Conservation (phyloP, 2,888 invertebrate species). For the Orchestes rusci region DNA sequence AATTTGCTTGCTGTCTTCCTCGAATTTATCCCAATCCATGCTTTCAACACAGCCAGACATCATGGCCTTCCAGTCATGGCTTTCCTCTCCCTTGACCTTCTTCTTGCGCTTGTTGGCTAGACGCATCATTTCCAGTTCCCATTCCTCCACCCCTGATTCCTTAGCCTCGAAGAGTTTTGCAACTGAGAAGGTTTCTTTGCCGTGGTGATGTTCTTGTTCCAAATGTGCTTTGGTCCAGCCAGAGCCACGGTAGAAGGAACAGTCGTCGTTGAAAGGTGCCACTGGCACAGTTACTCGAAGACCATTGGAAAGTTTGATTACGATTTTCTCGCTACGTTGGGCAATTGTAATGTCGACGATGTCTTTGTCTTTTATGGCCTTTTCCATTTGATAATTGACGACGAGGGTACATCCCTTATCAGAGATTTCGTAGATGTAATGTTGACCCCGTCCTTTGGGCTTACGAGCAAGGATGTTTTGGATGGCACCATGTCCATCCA, state of each 20-base stretch:
- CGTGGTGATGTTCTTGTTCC: conserved; percentile 41
- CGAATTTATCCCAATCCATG: conserved; percentile 54
- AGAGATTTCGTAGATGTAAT: conserved; percentile 64
- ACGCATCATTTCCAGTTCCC: conserved; percentile 42
- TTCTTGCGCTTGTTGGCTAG: conserved; percentile 39
- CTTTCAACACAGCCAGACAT: conserved; percentile 55
- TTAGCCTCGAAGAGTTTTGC: conserved; percentile 54
- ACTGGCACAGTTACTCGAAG: conserved; percentile 60
- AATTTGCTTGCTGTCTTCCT: conserved; percentile 63
- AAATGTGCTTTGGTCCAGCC: conserved; percentile 49
- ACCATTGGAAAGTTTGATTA: conserved; percentile 62
- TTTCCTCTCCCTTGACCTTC: conserved; percentile 38
- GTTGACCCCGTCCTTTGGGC: conserved; percentile 49
- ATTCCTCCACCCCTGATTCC: conserved; percentile 41
- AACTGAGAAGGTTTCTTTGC: conserved; percentile 46
- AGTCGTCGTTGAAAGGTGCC: conserved; percentile 35
- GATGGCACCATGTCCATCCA: conserved; percentile 36
- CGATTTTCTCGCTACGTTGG: conserved; percentile 64
- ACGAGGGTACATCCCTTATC: conserved; percentile 66
- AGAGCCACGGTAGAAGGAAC: conserved; percentile 36
- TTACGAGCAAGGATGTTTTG: conserved; percentile 48
- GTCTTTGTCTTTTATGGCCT: conserved; percentile 67
- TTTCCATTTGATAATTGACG: conserved; percentile 64
- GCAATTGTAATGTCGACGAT: conserved; percentile 69
- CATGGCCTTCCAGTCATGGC: conserved; percentile 43